These are phyloP conservation scores for Neotoxoptera formosana DNA, from an alignment of 1,140 invertebrate species.

Conservation along the genomic window DNA sequence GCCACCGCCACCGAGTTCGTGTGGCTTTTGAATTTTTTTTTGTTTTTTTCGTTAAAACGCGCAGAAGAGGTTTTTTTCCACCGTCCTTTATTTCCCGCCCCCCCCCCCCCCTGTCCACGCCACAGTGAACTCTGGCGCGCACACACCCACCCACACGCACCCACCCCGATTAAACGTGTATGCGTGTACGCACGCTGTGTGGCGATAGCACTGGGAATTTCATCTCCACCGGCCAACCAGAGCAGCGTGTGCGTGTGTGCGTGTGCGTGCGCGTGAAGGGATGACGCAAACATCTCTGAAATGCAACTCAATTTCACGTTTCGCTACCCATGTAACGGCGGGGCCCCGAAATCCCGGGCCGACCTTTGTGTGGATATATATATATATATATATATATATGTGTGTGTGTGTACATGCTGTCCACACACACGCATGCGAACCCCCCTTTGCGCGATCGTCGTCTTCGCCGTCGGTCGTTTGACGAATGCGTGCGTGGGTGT, in stretches of 20 bases:
- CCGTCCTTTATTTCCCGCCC: neutral
- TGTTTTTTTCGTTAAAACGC: neutral
- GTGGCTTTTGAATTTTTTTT: neutral
- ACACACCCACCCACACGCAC: neutral
- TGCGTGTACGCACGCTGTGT: neutral
- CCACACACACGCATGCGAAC: neutral
- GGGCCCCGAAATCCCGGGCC: constrained; percentile 25
- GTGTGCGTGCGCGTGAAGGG: constrained; percentile 48
- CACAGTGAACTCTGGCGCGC: neutral
- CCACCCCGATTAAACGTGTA: neutral
- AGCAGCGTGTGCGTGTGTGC: no score
- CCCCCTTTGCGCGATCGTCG: neutral
- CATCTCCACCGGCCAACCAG: constrained; percentile 36
- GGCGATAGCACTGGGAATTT: constrained; percentile 30
- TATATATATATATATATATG: neutral
- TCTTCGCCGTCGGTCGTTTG: constrained; percentile 4
- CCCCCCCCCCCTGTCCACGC: neutral
- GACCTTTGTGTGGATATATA: neutral
- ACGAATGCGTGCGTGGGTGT: neutral
- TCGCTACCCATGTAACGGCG: constrained; percentile 59
- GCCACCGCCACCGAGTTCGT: neutral
- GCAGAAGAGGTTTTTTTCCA: neutral
- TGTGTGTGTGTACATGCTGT: no score
- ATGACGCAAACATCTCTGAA: constrained; percentile 58
- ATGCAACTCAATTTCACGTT: constrained; percentile 60